phyloP scores from a whole-genome alignment of 2,797 vertebrate genomes.

The Thaleichthys pacificus region DNA sequence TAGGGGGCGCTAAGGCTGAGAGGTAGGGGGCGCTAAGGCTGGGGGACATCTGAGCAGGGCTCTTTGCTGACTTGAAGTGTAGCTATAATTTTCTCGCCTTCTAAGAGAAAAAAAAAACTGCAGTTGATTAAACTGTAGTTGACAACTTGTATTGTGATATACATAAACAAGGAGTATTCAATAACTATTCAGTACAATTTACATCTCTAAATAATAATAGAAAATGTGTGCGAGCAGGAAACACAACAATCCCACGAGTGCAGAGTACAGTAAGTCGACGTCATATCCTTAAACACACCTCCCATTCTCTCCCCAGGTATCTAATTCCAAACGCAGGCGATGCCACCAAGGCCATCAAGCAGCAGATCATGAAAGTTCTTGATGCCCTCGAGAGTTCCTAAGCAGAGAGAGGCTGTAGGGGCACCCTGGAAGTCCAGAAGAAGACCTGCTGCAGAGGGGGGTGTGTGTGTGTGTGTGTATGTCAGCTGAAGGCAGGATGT shows the following conservation, averaged over 20 bases:
- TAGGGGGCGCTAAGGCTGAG: slow-evolving; percentile 88
- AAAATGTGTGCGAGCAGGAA: not conserved
- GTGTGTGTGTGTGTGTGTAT: slow-evolving; percentile 28
- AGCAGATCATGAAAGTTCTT: slow-evolving; percentile 99
- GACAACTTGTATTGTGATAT: not conserved
- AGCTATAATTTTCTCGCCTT: too few relatives aligned
- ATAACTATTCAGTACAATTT: too few relatives aligned
- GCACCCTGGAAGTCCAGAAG: slow-evolving; percentile 17
- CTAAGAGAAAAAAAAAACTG: too few relatives aligned
- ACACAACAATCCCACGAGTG: not conserved
- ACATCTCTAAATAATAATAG: too few relatives aligned
- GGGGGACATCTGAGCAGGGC: too few relatives aligned
- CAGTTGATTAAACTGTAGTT: not conserved
- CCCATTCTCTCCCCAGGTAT: slow-evolving; percentile 77
- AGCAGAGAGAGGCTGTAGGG: slow-evolving; percentile 28
- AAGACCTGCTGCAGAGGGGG: slow-evolving; percentile 51
- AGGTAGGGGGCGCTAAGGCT: slow-evolving; percentile 72
- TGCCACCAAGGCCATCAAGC: slow-evolving; percentile 98
- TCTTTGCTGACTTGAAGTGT: too few relatives aligned
- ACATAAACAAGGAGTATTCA: too few relatives aligned
- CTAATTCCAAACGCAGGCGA: slow-evolving; percentile 98
- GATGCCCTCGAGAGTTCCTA: slow-evolving; percentile 96
- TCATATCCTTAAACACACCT: not conserved
- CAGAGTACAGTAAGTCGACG: not conserved
- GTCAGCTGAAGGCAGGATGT: slow-evolving; percentile 36